Conservation (phyloP, 1,140 invertebrate genomes). For the Zaprionus taronus region DNA sequence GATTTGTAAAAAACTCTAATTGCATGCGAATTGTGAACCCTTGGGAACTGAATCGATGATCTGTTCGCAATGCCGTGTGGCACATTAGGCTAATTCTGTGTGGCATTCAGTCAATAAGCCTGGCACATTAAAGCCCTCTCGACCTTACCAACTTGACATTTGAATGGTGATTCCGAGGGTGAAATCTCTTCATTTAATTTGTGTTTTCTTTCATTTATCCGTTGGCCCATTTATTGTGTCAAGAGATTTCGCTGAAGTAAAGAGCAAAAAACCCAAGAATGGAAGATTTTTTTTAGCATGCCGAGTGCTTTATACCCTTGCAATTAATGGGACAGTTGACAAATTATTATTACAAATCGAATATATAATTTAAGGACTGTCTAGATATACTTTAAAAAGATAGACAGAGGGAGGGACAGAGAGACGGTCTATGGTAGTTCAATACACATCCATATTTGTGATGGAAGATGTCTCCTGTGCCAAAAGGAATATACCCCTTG, state of each 20-base stretch:
- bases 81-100: slow-evolving; percentile 18
- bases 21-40: neutral
- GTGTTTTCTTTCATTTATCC: slow-evolving; percentile 45
- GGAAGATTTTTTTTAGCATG: neutral
- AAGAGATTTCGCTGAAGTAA: slow-evolving; percentile 24
- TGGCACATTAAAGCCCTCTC: slow-evolving; percentile 3
- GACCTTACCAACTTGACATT: slow-evolving; percentile 26
- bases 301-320: neutral
- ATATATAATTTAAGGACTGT: no score
- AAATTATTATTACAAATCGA: no score
- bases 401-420: no score
- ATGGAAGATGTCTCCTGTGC: no score
- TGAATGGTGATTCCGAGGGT: slow-evolving; percentile 27
- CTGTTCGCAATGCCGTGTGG: neutral
- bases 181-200: slow-evolving; percentile 48
- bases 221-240: slow-evolving; percentile 32
- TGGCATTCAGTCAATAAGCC: slow-evolving; percentile 10
- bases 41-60: neutral
- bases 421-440: no score
- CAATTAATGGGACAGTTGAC: no score
- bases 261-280: slow-evolving; percentile 7
- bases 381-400: no score
- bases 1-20: neutral
- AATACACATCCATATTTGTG: no score
- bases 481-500: neutral